Evolutionary conservation across 1,140 invertebrate species (phyloP).

Genomic region (Carcinoscorpius rotundicauda): DNA sequence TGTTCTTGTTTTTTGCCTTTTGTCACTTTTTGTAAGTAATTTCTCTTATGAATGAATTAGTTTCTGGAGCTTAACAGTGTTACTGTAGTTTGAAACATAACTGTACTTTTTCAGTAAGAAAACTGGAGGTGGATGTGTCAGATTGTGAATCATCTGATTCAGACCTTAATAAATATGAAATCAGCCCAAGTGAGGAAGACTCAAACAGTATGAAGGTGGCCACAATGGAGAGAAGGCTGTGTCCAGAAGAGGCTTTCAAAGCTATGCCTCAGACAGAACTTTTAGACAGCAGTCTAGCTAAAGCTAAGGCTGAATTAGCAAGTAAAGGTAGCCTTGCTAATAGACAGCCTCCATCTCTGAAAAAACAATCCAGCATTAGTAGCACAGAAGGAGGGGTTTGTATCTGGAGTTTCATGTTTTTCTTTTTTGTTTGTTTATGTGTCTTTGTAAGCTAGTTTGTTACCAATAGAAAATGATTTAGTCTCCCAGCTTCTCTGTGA

Average conservation of each 20-base stretch:
- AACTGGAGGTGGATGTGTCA: slow-evolving; percentile 49
- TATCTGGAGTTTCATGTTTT: neutral
- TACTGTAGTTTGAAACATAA: too few relatives aligned
- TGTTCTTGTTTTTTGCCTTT: too few relatives aligned
- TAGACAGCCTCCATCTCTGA: slow-evolving; percentile 40
- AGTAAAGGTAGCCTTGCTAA: slow-evolving; percentile 46
- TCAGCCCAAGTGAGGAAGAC: slow-evolving; percentile 58
- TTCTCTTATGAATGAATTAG: too few relatives aligned
- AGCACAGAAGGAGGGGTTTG: slow-evolving; percentile 3
- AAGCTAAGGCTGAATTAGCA: slow-evolving; percentile 76
- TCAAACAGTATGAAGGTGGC: slow-evolving; percentile 57
- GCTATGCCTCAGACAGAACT: slow-evolving; percentile 71
- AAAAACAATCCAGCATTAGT: slow-evolving; percentile 24
- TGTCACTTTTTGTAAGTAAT: too few relatives aligned
- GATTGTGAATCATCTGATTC: slow-evolving; percentile 53
- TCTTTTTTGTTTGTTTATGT: too few relatives aligned
- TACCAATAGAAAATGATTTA: too few relatives aligned
- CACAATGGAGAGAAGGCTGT: slow-evolving; percentile 15
- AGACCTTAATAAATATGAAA: slow-evolving; percentile 29
- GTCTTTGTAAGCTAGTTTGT: too few relatives aligned
- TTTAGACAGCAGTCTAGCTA: slow-evolving; percentile 71
- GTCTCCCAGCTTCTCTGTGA: too few relatives aligned
- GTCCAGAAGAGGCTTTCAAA: slow-evolving; percentile 30
- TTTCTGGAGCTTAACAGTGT: too few relatives aligned
- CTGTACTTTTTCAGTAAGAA: slow-evolving; percentile 6